These are phyloP conservation scores for Hyposoter dolosus DNA, from an alignment of 2,888 invertebrate genomes.

Conservation along the genomic window DNA sequence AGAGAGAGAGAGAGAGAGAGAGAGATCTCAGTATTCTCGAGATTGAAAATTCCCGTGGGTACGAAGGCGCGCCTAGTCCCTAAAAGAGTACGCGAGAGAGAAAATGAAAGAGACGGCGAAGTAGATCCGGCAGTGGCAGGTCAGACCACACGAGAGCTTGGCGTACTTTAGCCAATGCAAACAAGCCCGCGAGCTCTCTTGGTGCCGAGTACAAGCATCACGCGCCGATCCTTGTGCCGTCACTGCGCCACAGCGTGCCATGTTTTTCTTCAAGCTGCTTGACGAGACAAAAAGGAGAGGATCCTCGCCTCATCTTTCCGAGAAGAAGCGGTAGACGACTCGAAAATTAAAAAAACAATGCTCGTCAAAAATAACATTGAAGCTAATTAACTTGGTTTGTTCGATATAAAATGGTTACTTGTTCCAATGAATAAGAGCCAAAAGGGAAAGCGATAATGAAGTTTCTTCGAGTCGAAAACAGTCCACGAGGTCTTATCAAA, in stretches of 20 bases:
- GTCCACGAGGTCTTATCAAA: neutral
- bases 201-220: slow-evolving; percentile 5
- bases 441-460: neutral
- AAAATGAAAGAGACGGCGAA: slow-evolving; percentile 15
- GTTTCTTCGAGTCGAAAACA: neutral
- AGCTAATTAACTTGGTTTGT: neutral
- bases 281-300: neutral
- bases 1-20: neutral
- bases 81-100: neutral
- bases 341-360: neutral
- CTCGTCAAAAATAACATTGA: neutral
- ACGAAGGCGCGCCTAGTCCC: slow-evolving; percentile 28
- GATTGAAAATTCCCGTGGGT: slow-evolving; percentile 62
- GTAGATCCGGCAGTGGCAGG: slow-evolving; percentile 49
- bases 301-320: neutral
- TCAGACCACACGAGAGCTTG: slow-evolving; percentile 45
- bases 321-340: neutral
- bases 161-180: slow-evolving; percentile 33
- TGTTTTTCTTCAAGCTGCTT: neutral
- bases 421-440: neutral
- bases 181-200: slow-evolving; percentile 25
- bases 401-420: too few species aligned
- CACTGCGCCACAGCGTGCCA: neutral
- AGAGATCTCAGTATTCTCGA: slow-evolving; percentile 44
- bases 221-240: slow-evolving; percentile 4